A percentile compares a stretch with the other conserved stretches of the same genome.
Evolutionary conservation across 2,113 vertebrate genomes (phyloP).

Genomic region (Myotis davidii): DNA sequence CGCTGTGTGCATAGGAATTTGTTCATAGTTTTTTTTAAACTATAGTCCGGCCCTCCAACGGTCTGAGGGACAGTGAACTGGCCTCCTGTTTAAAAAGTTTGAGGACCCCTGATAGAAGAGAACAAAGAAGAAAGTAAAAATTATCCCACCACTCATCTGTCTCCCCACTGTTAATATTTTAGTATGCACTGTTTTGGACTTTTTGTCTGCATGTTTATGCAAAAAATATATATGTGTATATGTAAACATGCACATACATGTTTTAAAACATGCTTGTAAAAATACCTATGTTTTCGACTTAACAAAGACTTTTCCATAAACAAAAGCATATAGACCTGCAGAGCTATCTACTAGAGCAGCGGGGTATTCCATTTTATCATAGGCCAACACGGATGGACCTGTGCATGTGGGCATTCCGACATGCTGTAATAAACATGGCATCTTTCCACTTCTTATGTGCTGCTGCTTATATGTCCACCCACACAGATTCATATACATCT

Average conservation of each 20-base stretch:
- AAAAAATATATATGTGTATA: background rate
- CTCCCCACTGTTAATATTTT: conserved; percentile 14
- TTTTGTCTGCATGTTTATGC: background rate
- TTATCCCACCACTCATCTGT: background rate
- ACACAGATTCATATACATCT: background rate
- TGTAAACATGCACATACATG: background rate
- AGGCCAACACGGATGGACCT: background rate
- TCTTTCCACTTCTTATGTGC: conserved; percentile 11
- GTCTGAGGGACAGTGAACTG: too few relatives aligned
- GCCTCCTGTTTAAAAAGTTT: too few relatives aligned
- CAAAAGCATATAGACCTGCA: background rate
- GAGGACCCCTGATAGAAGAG: background rate
- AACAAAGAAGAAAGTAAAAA: conserved; percentile 40
- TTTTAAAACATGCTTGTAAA: background rate
- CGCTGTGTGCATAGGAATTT: too few relatives aligned
- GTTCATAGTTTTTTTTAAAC: too few relatives aligned
- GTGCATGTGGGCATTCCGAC: background rate
- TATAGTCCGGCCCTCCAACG: too few relatives aligned
- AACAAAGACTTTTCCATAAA: background rate
- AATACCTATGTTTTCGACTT: background rate
- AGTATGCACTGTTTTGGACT: background rate
- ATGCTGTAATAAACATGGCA: conserved; percentile 43
- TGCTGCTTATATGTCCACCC: background rate
- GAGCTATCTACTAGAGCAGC: background rate
- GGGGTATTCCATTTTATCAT: conserved; percentile 28